Percentiles rank a stretch among this genome's conserved stretches.
Evolutionary conservation across 2,113 vertebrate species (phyloP).

Genomic region (Phainopepla nitens): DNA sequence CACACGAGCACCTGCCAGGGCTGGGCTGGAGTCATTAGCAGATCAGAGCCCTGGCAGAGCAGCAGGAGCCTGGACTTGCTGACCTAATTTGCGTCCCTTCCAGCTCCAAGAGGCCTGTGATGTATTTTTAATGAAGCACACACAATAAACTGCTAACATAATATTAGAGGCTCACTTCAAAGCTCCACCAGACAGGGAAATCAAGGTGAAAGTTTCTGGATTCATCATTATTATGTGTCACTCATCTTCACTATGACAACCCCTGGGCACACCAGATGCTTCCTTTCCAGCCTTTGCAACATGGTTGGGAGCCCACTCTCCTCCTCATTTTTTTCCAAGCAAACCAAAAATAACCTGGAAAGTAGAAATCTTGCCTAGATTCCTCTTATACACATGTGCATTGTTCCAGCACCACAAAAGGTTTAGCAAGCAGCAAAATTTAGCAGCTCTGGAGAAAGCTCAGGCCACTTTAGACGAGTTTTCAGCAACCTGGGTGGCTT

Average conservation of each 20-base stretch:
- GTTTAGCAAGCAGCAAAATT: background rate
- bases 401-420: background rate
- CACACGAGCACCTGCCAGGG: conserved; percentile 17
- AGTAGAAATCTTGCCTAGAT: background rate
- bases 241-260: conserved; percentile 28
- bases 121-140: conserved; percentile 66
- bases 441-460: background rate
- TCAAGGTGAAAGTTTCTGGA: conserved; percentile 40
- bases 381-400: background rate
- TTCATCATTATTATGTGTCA: conserved; percentile 29
- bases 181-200: conserved; percentile 29
- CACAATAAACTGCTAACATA: conserved; percentile 55
- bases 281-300: background rate
- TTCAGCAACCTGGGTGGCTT: background rate
- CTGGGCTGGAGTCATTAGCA: conserved; percentile 42
- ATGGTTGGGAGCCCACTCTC: background rate
- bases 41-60: conserved; percentile 42
- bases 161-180: conserved; percentile 51
- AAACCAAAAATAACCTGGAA: background rate
- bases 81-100: conserved; percentile 62
- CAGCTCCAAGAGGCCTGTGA: conserved; percentile 40
- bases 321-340: background rate
- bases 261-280: background rate
- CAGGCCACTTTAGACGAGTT: background rate
- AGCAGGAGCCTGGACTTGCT: conserved; percentile 18